These are phyloP conservation scores for Cheilosia scutellata DNA, from an alignment of 2,888 invertebrate genomes.

Conservation along the genomic window DNA sequence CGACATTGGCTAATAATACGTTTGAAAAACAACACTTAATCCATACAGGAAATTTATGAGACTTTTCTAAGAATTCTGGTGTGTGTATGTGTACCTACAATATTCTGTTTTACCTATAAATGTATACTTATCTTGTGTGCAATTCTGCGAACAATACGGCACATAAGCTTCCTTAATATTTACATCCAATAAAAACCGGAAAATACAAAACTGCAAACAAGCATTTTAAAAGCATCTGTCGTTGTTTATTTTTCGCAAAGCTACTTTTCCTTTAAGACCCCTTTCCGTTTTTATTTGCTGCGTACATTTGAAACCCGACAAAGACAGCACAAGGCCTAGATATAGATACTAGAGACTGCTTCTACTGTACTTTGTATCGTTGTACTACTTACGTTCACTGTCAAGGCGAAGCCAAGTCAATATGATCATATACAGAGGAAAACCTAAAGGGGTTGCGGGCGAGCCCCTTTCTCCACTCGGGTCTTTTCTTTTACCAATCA, in stretches of 20 bases:
- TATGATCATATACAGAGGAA: neutral
- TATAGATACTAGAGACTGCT: neutral
- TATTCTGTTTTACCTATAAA: too few relatives aligned
- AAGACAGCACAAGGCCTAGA: conserved; percentile 26
- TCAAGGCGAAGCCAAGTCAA: conserved; percentile 38
- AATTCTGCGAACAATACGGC: neutral
- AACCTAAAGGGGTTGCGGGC: neutral
- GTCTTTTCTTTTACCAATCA: neutral
- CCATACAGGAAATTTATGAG: too few relatives aligned
- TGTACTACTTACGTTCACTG: conserved; percentile 33
- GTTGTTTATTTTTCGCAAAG: conserved; percentile 22
- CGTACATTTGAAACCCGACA: conserved; percentile 24
- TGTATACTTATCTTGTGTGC: conserved; percentile 2
- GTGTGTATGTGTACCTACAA: too few relatives aligned
- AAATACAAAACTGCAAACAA: conserved; percentile 6
- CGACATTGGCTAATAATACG: too few relatives aligned
- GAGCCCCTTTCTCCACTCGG: neutral
- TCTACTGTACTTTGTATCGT: too few relatives aligned
- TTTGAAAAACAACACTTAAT: too few relatives aligned
- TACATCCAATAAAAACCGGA: conserved; percentile 6
- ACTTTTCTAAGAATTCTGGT: too few relatives aligned
- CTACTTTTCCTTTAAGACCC: conserved; percentile 18
- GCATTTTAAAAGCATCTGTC: neutral
- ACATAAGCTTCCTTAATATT: conserved; percentile 6
- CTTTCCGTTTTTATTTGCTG: conserved; percentile 36